Base-by-base conservation (phyloP, 2,797 vertebrate genomes). In the Threskiornis aethiopicus region DNA sequence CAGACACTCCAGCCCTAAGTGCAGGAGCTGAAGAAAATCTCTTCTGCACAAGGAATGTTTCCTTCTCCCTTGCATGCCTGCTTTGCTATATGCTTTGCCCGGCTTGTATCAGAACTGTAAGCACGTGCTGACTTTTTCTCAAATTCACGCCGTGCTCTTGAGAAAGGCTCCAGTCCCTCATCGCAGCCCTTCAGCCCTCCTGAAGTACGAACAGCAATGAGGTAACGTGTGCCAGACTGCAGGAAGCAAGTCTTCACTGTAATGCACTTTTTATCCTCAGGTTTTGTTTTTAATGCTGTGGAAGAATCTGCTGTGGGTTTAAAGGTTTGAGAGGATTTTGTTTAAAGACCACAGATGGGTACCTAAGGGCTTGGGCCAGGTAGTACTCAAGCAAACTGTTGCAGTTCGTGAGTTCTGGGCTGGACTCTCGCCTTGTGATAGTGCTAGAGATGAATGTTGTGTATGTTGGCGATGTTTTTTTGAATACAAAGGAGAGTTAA, bases 241-340 rank as follows among this genome's bases (percentile, higher is more conserved):
- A 83, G 90, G 78, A 84, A 87, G 35, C 6, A 55, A 77, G 5
- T 22, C 70, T 80, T 41, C 70, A 7, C 20, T 72, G 6, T 47
- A 94, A 89, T 70, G 92, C 67, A 31, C 20, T 73, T 90, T 87
- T 93, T 89, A 91, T 94, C 84, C 92, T 80, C 0, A 0, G 51
- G 11, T 87, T 95, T 87, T 90, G 39, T 29, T 76, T 77, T 64
- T 42, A 90, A 52, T 52, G 47, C 66, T 29, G 52, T 39, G 44
- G 31, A 65, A 87, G 47, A 51, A 62, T 62, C 62, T 79, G 42
- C 52, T 65, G 46, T 39, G 78, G 46, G 39, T 70, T 96, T 90
- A 95, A 93, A 86, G 80, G 62, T 89, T 72, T 84, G 73, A 79
- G 37, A 79, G 31, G 66, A 33, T 76, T 93, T 88, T 73, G 24